Base-by-base conservation (phyloP, 2,113 vertebrate species). In the Macquaria australasica region DNA sequence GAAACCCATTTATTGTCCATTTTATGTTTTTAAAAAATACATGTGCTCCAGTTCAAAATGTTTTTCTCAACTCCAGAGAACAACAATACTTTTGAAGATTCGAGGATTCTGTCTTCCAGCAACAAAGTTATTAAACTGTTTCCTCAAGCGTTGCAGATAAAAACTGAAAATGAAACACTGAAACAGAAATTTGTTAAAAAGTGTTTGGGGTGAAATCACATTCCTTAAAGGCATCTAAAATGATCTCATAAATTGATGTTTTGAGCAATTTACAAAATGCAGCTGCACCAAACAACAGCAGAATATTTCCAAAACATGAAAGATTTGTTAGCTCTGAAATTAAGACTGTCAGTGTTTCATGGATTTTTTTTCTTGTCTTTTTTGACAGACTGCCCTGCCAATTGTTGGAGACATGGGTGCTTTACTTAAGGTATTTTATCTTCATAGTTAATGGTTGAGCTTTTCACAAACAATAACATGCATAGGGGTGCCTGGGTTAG, bases 361-460 rank as follows among this genome's bases (percentile, higher is more conserved):
- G 12, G 51, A 53, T 77, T 73, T 31, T 39, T 34, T 62, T 62
- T 73, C 12, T 67, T 73, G n/a, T 11, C 75, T 70, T 86, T 66
- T 72, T 56, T 81, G 41, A 89, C 92, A 99, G 98, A 96, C 97
- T 85, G 98, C 98, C 67, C 95, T 99, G 89, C 98, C 98, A 59
- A 97, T 99, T 71, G 92, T 99, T 84, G 97, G 97, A 94, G 98
- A 99, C 84, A 97, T 97, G 84, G 96, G 97, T 21, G 92, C 96
- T 84, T 88, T 97, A 83, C 87, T 99, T 50, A 99, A 99, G 98
- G 98, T 99, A 98, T 73, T 64, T 80, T 45, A 55, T 64, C 70
- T 41, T 83, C 16, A 37, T n/a, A 74, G 43, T 72, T 59, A 43
- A 77, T 45, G 28, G 81, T 82, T 73, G 37, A 79, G 9, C 23